phyloP scores from a whole-genome alignment of 2,113 vertebrate genomes.

The Mohoua ochrocephala region DNA sequence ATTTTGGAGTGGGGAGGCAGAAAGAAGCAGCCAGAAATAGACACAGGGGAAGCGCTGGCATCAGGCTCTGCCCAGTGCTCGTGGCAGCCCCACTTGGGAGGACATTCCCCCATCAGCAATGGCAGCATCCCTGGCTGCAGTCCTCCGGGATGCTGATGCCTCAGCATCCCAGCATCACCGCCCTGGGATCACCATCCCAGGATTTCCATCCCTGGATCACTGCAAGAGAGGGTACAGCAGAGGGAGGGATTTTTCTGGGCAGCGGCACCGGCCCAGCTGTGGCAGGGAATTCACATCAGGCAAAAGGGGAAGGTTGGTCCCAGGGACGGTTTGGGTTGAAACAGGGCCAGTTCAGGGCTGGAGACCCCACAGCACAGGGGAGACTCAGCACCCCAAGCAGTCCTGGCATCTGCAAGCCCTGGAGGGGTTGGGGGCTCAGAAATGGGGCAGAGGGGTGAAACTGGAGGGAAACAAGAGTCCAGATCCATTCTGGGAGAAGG shows the following conservation, averaged over 20 bases:
- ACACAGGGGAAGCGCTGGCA: not conserved
- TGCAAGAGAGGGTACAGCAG: not conserved
- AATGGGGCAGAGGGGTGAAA: not conserved
- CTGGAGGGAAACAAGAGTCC: not conserved
- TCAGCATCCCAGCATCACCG: not conserved
- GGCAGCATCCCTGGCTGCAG: rapidly evolving
- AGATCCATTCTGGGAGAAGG: not conserved
- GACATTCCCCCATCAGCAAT: rapidly evolving
- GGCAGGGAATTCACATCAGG: not conserved
- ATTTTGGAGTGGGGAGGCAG: not conserved
- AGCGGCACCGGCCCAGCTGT: not conserved
- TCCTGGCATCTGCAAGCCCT: not conserved
- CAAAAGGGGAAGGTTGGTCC: not conserved
- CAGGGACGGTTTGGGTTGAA: not conserved
- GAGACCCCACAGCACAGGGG: rapidly evolving
- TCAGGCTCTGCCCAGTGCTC: not conserved
- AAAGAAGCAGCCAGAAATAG: slow-evolving; percentile 4
- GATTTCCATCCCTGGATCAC: not conserved
- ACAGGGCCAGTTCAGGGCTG: rapidly evolving
- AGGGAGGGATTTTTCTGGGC: not conserved
- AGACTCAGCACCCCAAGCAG: not conserved
- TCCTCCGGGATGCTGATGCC: not conserved
- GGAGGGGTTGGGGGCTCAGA: not conserved
- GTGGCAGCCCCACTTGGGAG: rapidly evolving
- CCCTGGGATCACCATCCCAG: not conserved